Evolutionary conservation across 1,140 invertebrate species (phyloP).

Genomic region (Contarinia nasturtii): DNA sequence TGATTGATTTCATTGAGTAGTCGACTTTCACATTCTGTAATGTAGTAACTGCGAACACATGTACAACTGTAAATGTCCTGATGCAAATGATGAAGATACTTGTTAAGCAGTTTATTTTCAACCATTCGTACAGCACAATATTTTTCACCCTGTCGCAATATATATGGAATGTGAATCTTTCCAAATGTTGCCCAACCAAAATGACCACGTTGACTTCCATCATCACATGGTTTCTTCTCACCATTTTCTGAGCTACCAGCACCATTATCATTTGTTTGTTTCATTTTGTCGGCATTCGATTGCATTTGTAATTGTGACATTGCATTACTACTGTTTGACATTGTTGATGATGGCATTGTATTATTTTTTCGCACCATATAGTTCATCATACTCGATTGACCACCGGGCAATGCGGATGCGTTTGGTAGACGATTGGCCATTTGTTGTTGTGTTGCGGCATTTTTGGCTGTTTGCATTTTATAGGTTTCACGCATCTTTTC

Average conservation of each 20-base stretch:
- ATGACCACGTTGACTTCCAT: slow-evolving; percentile 60
- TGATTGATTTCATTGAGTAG: slow-evolving; percentile 85
- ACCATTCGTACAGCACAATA: slow-evolving; percentile 83
- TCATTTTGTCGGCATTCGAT: neutral
- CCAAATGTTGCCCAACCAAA: slow-evolving; percentile 81
- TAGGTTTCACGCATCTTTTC: slow-evolving; percentile 72
- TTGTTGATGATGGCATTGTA: slow-evolving; percentile 9
- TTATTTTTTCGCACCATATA: slow-evolving; percentile 31
- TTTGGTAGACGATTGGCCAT: slow-evolving; percentile 14
- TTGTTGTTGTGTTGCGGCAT: slow-evolving; percentile 25
- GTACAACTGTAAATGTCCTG: slow-evolving; percentile 72
- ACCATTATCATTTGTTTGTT: neutral
- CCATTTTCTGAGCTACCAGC: neutral
- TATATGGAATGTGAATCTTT: slow-evolving; percentile 70
- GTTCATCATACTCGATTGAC: slow-evolving; percentile 36
- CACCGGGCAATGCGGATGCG: slow-evolving; percentile 15
- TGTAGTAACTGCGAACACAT: slow-evolving; percentile 81
- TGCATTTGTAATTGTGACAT: slow-evolving; percentile 1
- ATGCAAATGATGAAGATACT: slow-evolving; percentile 62
- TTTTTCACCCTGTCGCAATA: slow-evolving; percentile 62
- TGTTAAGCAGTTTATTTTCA: slow-evolving; percentile 70
- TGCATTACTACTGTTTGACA: slow-evolving; percentile 4
- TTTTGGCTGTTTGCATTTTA: slow-evolving; percentile 45
- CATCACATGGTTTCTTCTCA: slow-evolving; percentile 35
- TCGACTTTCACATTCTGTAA: slow-evolving; percentile 74